These are phyloP conservation scores for Callocephalon fimbriatum DNA, from an alignment of 2,113 vertebrate genomes.

Conservation along the genomic window DNA sequence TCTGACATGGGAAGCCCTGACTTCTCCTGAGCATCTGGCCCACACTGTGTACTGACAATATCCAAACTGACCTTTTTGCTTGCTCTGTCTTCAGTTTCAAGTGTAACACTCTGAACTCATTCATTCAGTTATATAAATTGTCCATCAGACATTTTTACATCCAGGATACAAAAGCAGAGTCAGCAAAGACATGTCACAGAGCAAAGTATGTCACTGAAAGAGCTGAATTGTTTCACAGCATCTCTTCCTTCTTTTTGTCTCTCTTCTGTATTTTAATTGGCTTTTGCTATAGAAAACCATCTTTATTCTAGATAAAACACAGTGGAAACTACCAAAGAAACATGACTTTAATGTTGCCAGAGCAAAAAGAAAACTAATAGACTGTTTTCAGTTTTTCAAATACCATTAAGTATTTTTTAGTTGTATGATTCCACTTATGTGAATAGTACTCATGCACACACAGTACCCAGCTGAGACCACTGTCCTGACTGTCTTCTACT, in stretches of 20 bases:
- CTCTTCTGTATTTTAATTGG: background rate
- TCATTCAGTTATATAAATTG: background rate
- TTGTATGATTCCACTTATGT: background rate
- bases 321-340: background rate
- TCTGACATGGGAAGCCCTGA: accelerated
- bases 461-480: background rate
- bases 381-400: background rate
- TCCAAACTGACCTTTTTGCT: background rate
- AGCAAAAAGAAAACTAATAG: background rate
- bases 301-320: background rate
- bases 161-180: background rate
- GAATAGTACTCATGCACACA: background rate
- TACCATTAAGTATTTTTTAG: background rate
- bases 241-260: background rate
- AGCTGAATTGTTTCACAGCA: background rate
- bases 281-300: background rate
- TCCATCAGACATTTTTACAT: background rate
- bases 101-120: background rate
- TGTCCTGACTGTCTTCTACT: background rate
- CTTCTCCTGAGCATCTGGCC: background rate
- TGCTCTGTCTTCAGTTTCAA: background rate
- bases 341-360: background rate
- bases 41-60: background rate
- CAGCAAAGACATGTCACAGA: background rate
- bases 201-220: background rate